These are phyloP conservation scores for Cloeon dipterum DNA, from an alignment of 2,888 invertebrate genomes.

Conservation along the genomic window DNA sequence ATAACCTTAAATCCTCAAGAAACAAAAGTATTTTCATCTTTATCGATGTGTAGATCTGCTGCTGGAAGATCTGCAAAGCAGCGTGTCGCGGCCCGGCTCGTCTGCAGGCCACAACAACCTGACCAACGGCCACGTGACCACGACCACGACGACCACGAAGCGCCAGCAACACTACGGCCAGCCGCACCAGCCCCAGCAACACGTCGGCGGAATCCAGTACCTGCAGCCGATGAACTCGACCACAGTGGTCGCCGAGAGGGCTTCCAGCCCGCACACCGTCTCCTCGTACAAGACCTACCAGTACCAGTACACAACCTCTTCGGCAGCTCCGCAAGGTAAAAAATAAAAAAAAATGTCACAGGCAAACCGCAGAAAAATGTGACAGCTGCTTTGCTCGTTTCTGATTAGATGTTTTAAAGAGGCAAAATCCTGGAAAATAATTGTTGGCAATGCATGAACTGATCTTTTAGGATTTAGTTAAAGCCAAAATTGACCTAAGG, in stretches of 20 bases:
- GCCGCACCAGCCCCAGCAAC: conserved; percentile 1
- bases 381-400: too few species aligned
- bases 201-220: conserved; percentile 11
- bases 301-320: conserved; percentile 11
- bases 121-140: conserved; percentile 2
- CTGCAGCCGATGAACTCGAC: conserved; percentile 15
- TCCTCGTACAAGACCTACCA: conserved; percentile 10
- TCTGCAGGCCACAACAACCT: conserved; percentile 3
- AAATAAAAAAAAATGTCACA: too few species aligned
- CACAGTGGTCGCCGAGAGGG: conserved; percentile 12
- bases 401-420: too few species aligned
- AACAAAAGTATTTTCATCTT: too few species aligned
- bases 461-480: too few species aligned
- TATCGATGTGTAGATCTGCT: conserved; percentile 15
- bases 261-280: conserved; percentile 8
- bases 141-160: neutral
- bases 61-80: conserved; percentile 15
- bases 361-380: too few species aligned
- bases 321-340: too few species aligned
- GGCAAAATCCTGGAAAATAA: too few species aligned
- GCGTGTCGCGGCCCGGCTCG: conserved; percentile 11
- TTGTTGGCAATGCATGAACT: too few species aligned
- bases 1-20: too few species aligned
- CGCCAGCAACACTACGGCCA: too few species aligned
- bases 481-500: too few species aligned